phyloP scores from a whole-genome alignment of 2,797 vertebrate species.

The Gadopsis marmoratus region DNA sequence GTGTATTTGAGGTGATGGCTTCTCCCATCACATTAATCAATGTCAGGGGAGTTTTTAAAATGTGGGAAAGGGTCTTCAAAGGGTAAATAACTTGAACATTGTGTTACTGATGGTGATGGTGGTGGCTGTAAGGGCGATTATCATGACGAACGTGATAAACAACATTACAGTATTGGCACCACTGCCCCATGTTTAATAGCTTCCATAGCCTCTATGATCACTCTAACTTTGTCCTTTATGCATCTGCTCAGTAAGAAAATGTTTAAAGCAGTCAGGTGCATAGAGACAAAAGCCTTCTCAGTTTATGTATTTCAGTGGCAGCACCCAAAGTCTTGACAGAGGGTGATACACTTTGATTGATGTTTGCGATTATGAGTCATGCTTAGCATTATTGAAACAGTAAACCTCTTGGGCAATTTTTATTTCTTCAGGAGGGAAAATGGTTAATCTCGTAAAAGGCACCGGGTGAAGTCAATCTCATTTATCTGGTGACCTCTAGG shows the following conservation, averaged over 20 bases:
- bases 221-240: constrained; percentile 27
- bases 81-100: constrained; percentile 28
- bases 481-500: constrained; percentile 75
- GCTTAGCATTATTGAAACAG: constrained; percentile 75
- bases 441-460: constrained; percentile 59
- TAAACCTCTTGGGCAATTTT: constrained; percentile 67
- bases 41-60: constrained; percentile 34
- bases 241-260: constrained; percentile 21
- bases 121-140: constrained; percentile 19
- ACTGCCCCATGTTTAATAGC: neutral
- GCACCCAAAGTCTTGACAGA: constrained; percentile 59
- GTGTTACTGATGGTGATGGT: constrained; percentile 21
- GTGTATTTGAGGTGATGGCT: constrained; percentile 52
- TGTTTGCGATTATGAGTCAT: constrained; percentile 70
- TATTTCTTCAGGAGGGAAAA: constrained; percentile 63
- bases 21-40: constrained; percentile 59
- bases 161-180: constrained; percentile 7
- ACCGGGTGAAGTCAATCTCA: constrained; percentile 47
- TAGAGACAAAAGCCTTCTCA: constrained; percentile 19
- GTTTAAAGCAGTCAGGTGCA: constrained; percentile 25
- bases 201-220: neutral
- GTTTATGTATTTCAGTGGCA: constrained; percentile 46
- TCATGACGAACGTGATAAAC: constrained; percentile 13
- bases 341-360: constrained; percentile 72
- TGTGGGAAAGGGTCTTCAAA: constrained; percentile 33